Conservation (phyloP, 2,797 vertebrate genomes). For the Lepus townsendii region DNA sequence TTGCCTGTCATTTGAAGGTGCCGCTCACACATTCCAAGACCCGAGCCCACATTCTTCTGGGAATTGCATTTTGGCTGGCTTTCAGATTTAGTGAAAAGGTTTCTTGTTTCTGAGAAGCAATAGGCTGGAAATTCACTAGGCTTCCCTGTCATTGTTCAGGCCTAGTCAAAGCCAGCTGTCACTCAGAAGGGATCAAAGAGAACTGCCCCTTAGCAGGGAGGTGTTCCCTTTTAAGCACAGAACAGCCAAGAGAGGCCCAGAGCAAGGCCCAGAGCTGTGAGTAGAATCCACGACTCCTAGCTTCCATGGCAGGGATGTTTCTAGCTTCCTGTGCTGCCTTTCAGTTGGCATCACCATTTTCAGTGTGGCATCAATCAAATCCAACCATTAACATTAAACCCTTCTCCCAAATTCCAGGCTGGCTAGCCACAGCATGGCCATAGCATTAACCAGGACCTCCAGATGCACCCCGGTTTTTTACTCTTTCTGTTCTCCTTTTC, state of each 20-base stretch:
- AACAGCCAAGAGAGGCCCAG: neutral
- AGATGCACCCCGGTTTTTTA: neutral
- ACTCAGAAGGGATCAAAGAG: conserved; percentile 58
- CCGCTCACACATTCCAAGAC: conserved; percentile 70
- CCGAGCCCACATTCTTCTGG: conserved; percentile 15
- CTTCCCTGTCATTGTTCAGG: conserved; percentile 25
- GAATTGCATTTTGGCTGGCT: conserved; percentile 66
- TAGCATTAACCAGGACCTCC: neutral
- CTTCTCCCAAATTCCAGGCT: neutral
- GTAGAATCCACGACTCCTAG: neutral
- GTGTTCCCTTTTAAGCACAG: neutral
- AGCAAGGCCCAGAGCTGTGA: neutral
- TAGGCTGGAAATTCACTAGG: conserved; percentile 36
- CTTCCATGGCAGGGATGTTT: neutral
- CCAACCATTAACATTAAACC: neutral
- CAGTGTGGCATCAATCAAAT: neutral
- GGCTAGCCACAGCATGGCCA: neutral
- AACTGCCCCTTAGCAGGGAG: neutral
- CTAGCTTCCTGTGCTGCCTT: neutral
- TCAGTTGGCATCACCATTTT: neutral
- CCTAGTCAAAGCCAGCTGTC: conserved; percentile 8
- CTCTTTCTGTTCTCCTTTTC: neutral
- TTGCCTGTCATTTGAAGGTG: conserved; percentile 76
- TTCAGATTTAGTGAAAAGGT: conserved; percentile 74
- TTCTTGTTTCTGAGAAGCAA: conserved; percentile 73